These are phyloP conservation scores for Acheta domesticus DNA, from an alignment of 2,888 invertebrate genomes.

Conservation along the genomic window DNA sequence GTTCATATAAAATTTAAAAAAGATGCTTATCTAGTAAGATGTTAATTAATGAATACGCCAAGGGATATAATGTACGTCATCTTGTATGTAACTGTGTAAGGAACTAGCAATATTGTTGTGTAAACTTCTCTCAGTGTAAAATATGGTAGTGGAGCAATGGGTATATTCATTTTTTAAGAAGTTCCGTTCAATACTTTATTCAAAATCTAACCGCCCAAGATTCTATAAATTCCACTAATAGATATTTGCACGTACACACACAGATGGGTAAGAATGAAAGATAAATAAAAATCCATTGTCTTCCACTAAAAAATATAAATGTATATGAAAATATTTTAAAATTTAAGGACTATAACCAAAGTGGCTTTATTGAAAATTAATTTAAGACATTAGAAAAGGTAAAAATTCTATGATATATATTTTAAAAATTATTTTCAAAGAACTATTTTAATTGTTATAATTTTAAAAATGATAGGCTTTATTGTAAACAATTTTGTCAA, in stretches of 20 bases:
- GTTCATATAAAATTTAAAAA: background rate
- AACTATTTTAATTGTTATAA: constrained; percentile 1
- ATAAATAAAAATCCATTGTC: constrained; percentile 28
- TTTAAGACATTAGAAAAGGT: background rate
- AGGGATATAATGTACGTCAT: background rate
- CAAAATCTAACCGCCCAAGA: background rate
- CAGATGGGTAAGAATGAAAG: background rate
- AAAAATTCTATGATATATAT: background rate
- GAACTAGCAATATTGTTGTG: constrained; percentile 10
- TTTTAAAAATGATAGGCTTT: constrained; percentile 7
- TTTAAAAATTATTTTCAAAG: constrained; percentile 5
- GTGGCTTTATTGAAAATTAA: constrained; percentile 18
- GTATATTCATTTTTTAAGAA: constrained; percentile 22
- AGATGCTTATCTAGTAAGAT: background rate
- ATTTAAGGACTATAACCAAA: background rate
- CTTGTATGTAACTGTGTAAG: constrained; percentile 18
- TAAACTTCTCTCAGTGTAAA: constrained; percentile 20
- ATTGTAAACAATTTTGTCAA: background rate
- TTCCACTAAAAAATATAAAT: constrained; percentile 26
- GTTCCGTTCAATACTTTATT: constrained; percentile 22
- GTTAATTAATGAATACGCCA: background rate
- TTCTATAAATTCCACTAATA: background rate
- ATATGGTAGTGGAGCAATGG: constrained; percentile 22
- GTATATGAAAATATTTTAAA: constrained; percentile 20
- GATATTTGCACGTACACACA: background rate